phyloP scores from a whole-genome alignment of 2,888 invertebrate species.

The Gastracanthus pulcherrimus region DNA sequence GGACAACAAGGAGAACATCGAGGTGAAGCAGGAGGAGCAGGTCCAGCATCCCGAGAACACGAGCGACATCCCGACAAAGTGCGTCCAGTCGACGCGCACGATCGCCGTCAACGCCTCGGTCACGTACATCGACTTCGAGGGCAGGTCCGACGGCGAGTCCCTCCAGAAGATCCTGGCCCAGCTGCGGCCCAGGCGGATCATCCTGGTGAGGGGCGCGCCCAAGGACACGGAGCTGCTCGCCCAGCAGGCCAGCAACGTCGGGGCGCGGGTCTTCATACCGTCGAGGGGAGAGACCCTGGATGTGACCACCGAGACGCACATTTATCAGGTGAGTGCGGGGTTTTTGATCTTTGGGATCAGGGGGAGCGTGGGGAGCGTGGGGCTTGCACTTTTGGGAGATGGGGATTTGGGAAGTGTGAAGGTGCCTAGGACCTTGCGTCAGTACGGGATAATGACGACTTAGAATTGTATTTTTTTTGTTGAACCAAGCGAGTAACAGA shows the following conservation, averaged over 20 bases:
- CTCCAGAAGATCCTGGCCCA: conserved; percentile 84
- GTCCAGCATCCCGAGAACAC: conserved; percentile 76
- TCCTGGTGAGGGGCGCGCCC: conserved; percentile 86
- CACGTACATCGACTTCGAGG: conserved; percentile 98
- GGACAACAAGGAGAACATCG: conserved; percentile 84
- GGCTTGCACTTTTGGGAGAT: too few species aligned
- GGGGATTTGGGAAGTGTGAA: too few species aligned
- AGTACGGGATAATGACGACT: too few species aligned
- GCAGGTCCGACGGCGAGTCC: conserved; percentile 92
- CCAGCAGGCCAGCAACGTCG: conserved; percentile 84
- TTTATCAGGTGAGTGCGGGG: conserved; percentile 90
- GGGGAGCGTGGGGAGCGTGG: too few species aligned
- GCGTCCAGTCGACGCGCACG: conserved; percentile 85
- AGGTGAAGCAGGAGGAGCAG: conserved; percentile 83
- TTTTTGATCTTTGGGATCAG: too few species aligned
- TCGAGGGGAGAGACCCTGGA: conserved; percentile 91
- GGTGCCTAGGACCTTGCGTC: too few species aligned
- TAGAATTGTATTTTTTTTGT: too few species aligned
- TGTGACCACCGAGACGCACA: conserved; percentile 98
- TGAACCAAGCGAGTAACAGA: too few species aligned
- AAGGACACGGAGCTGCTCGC: conserved; percentile 85
- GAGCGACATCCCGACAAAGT: conserved; percentile 94
- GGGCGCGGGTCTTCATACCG: conserved; percentile 90
- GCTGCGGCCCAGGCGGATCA: conserved; percentile 83
- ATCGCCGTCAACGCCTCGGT: conserved; percentile 91